Conservation (phyloP, 2,888 invertebrate genomes). For the Apotomis betuletana region DNA sequence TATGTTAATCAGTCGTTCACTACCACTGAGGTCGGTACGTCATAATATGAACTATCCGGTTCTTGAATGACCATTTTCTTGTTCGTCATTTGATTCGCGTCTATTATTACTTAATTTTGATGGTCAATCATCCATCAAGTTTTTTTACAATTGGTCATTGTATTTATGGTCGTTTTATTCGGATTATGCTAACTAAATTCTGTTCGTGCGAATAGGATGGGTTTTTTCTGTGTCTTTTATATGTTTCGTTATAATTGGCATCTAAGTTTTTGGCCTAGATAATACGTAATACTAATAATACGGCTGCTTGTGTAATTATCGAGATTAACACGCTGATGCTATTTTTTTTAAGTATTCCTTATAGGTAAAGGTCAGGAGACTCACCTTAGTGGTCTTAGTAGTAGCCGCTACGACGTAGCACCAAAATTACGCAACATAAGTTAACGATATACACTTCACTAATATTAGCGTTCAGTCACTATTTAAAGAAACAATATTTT, state of each 20-base stretch:
- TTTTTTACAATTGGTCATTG: constrained; percentile 34
- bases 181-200: constrained; percentile 23
- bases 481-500: no score
- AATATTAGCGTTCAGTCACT: no score
- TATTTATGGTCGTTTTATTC: constrained; percentile 30
- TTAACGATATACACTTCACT: no score
- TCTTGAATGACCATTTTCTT: constrained; percentile 28
- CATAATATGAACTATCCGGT: constrained; percentile 40
- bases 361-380: no score
- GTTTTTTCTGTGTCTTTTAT: constrained; percentile 14
- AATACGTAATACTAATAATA: no score
- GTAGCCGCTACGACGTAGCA: no score
- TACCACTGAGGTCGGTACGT: constrained; percentile 36
- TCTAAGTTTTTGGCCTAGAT: neutral
- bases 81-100: constrained; percentile 31
- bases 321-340: no score
- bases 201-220: constrained; percentile 11
- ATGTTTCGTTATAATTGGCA: neutral
- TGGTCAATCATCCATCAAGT: constrained; percentile 31
- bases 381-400: no score
- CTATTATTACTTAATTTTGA: constrained; percentile 32
- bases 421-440: no score
- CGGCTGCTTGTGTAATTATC: no score
- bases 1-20: constrained; percentile 34
- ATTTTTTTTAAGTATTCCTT: no score